Evolutionary conservation across 2,113 vertebrate genomes (phyloP).

Genomic region (Etheostoma cragini): DNA sequence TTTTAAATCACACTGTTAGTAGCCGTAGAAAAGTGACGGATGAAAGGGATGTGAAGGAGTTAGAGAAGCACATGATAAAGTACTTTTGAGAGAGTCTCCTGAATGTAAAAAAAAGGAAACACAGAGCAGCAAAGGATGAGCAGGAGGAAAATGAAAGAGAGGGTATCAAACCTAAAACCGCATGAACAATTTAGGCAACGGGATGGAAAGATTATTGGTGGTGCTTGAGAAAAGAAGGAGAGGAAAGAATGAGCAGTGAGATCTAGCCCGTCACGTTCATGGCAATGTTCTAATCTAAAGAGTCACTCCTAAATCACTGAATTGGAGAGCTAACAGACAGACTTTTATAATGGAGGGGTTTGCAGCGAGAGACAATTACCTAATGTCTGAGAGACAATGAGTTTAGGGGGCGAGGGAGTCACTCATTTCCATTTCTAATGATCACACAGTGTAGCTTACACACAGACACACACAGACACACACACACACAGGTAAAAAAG

Average conservation of each 20-base stretch:
- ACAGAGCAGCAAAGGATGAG: slow-evolving; percentile 19
- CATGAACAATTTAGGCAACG: slow-evolving; percentile 48
- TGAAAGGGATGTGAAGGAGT: slow-evolving; percentile 23
- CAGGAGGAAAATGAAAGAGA: slow-evolving; percentile 23
- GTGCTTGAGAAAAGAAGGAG: slow-evolving; percentile 38
- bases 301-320: slow-evolving; percentile 64
- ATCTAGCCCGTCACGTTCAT: slow-evolving; percentile 37
- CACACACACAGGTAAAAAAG: slow-evolving; percentile 52
- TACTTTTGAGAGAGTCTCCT: slow-evolving; percentile 14
- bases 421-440: slow-evolving; percentile 80
- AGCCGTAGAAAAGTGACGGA: slow-evolving; percentile 16
- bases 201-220: slow-evolving; percentile 30
- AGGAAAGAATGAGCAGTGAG: slow-evolving; percentile 4
- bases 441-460: slow-evolving; percentile 63
- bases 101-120: slow-evolving; percentile 14
- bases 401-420: slow-evolving; percentile 74
- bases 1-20: slow-evolving; percentile 33
- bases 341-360: slow-evolving; percentile 64
- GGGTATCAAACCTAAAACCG: slow-evolving; percentile 42
- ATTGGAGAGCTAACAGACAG: slow-evolving; percentile 50
- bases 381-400: slow-evolving; percentile 79
- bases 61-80: slow-evolving; percentile 34
- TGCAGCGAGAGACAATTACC: slow-evolving; percentile 73
- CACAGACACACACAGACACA: slow-evolving; percentile 26
- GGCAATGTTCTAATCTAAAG: slow-evolving; percentile 56